These are phyloP conservation scores for Pangasius djambal DNA, from an alignment of 2,797 vertebrate genomes.

Conservation along the genomic window DNA sequence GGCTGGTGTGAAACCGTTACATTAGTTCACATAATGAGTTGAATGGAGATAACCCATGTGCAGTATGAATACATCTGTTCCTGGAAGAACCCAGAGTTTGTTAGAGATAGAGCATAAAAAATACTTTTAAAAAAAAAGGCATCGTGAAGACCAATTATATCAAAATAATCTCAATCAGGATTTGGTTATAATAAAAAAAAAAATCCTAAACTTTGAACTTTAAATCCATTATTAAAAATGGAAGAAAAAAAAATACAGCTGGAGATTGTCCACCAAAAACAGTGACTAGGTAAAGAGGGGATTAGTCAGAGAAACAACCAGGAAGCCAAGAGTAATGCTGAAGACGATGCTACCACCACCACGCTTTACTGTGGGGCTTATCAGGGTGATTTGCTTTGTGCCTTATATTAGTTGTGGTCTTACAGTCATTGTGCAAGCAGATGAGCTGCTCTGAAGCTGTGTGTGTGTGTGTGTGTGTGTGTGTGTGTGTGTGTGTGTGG, in stretches of 20 bases:
- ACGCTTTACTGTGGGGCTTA: not conserved
- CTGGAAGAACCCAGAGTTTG: not conserved
- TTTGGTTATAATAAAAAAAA: not conserved
- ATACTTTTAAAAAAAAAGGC: not conserved
- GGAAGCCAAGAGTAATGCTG: not conserved
- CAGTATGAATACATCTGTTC: not conserved
- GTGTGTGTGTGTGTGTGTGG: not conserved
- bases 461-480: constrained; percentile 5
- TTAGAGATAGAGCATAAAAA: not conserved
- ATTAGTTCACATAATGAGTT: not conserved
- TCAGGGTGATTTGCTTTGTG: not conserved
- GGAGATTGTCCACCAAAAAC: not conserved
- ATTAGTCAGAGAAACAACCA: not conserved
- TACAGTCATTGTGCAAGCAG: not conserved
- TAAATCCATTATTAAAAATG: not conserved
- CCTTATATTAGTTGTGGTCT: not conserved
- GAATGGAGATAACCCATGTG: not conserved
- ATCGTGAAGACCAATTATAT: not conserved
- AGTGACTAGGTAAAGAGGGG: not conserved
- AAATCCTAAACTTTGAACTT: too few species aligned
- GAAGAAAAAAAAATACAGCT: not conserved
- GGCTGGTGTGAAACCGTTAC: not conserved
- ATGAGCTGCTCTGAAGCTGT: not conserved
- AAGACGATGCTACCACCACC: not conserved
- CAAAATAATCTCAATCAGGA: not conserved